Evolutionary conservation across 1,140 invertebrate genomes (phyloP).

Genomic region (Heterodera carotae): DNA sequence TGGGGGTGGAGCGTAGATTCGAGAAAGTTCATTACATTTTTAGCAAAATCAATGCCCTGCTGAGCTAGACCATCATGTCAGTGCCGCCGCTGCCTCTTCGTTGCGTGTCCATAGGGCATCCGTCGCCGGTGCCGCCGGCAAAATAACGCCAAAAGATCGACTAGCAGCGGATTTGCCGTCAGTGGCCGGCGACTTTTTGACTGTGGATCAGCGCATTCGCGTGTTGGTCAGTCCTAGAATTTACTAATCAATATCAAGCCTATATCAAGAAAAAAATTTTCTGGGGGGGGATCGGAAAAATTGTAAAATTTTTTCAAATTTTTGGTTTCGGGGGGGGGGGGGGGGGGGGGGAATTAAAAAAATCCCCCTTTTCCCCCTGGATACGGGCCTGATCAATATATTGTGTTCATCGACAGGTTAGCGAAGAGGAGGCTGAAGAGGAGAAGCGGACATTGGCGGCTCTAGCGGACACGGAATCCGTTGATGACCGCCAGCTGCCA

Average conservation of each 20-base stretch:
- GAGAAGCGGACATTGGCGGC: background rate
- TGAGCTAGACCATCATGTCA: background rate
- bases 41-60: background rate
- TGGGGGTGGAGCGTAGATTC: no score
- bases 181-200: conserved; percentile 36
- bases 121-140: conserved; percentile 21
- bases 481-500: background rate
- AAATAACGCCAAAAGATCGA: conserved; percentile 9
- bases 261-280: no score
- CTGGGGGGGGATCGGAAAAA: no score
- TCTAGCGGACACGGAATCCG: conserved; percentile 2
- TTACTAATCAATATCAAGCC: no score
- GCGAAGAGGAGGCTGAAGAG: background rate
- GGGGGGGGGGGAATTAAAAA: no score
- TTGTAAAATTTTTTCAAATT: no score
- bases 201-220: conserved; percentile 46
- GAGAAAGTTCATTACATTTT: no score
- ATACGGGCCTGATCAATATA: no score
- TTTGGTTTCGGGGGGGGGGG: no score
- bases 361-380: no score
- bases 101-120: background rate
- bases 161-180: background rate
- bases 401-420: background rate
- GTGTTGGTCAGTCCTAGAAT: conserved; percentile 44
- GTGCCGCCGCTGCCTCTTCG: background rate